These are phyloP conservation scores for Adelosebastes latens DNA, from an alignment of 2,797 vertebrate species.

Conservation along the genomic window DNA sequence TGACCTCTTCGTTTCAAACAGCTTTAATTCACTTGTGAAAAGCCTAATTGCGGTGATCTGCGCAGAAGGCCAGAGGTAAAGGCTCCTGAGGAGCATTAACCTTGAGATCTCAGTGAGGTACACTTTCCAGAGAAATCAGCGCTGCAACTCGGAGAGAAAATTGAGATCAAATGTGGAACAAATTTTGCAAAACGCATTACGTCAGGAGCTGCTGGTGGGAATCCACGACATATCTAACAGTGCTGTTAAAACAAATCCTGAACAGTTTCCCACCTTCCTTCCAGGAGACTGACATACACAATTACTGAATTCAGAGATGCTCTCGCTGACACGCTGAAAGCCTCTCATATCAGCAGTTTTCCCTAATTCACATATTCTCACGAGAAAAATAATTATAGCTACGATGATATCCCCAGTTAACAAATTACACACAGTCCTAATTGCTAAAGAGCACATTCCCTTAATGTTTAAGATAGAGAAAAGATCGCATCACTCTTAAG, in stretches of 20 bases:
- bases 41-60: slow-evolving; percentile 70
- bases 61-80: slow-evolving; percentile 66
- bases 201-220: slow-evolving; percentile 2
- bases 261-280: slow-evolving; percentile 3
- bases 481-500: slow-evolving; percentile 61
- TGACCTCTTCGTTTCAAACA: slow-evolving; percentile 68
- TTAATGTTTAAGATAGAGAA: slow-evolving; percentile 67
- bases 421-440: slow-evolving; percentile 58
- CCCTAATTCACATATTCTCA: slow-evolving; percentile 50
- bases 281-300: slow-evolving; percentile 47
- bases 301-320: slow-evolving; percentile 64
- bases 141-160: slow-evolving; percentile 3
- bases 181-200: slow-evolving; percentile 10
- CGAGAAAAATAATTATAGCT: slow-evolving; percentile 66
- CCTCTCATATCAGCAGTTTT: slow-evolving; percentile 72
- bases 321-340: slow-evolving; percentile 52
- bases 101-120: slow-evolving; percentile 57
- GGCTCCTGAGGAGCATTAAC: slow-evolving; percentile 71
- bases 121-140: slow-evolving; percentile 40
- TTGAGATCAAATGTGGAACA: slow-evolving; percentile 16
- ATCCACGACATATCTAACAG: neutral
- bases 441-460: slow-evolving; percentile 68
- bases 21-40: slow-evolving; percentile 71
- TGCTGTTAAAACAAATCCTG: slow-evolving; percentile 20
- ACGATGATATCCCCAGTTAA: slow-evolving; percentile 62